Percentiles rank a stretch among this genome's conserved stretches.
phyloP scores from a whole-genome alignment of 2,113 vertebrate genomes.

The Grus americana region DNA sequence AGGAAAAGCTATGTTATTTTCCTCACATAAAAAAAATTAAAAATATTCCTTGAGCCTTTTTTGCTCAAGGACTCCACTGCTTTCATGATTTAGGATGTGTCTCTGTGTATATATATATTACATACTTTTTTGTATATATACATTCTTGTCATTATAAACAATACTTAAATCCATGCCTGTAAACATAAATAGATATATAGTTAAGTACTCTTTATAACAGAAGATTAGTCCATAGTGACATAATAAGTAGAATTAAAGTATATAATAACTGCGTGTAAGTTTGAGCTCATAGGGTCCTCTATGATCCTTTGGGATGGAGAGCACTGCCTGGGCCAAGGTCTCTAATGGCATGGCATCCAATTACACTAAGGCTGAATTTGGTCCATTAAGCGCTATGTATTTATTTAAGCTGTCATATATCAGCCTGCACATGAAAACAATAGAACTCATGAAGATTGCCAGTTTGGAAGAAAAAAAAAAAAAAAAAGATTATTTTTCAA shows the following conservation, averaged over 20 bases:
- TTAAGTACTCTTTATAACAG: slow-evolving; percentile 24
- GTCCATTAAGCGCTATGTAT: slow-evolving; percentile 52
- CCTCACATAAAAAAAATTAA: not conserved
- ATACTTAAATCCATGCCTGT: slow-evolving; percentile 8
- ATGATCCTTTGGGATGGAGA: not conserved
- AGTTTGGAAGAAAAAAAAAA: not conserved
- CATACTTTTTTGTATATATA: slow-evolving; percentile 14
- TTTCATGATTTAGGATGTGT: slow-evolving; percentile 25
- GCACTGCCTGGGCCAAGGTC: slow-evolving; percentile 26
- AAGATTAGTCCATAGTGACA: slow-evolving; percentile 28
- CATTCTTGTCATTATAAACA: slow-evolving; percentile 46
- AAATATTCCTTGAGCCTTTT: not conserved
- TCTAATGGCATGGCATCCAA: slow-evolving; percentile 45
- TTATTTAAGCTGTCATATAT: slow-evolving; percentile 61
- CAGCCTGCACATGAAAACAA: slow-evolving; percentile 54
- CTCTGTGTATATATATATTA: not conserved
- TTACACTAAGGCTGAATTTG: slow-evolving; percentile 34
- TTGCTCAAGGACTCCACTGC: not conserved
- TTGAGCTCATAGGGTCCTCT: not conserved
- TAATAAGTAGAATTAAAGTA: slow-evolving; percentile 42
- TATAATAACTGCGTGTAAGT: not conserved
- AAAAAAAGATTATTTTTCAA: slow-evolving; percentile 11
- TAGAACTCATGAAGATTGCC: slow-evolving; percentile 21
- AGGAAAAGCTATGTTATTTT: not conserved
- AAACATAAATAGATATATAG: slow-evolving; percentile 52